These are phyloP conservation scores for Labroides dimidiatus DNA, from an alignment of 2,797 vertebrate species.

Conservation along the genomic window DNA sequence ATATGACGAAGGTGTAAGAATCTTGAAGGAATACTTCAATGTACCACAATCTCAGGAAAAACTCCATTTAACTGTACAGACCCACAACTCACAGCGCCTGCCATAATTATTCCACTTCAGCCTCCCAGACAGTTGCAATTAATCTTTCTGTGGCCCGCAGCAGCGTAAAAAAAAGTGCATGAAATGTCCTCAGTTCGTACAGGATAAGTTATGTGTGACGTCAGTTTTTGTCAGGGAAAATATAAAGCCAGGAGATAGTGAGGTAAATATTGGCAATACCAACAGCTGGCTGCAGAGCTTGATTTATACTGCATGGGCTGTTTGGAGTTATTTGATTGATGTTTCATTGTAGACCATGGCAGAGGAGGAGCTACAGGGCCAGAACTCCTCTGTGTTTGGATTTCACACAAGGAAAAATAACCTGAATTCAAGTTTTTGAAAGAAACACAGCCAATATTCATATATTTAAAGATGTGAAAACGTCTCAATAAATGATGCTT, in stretches of 20 bases:
- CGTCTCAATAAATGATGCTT: not conserved
- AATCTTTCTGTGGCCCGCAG: slow-evolving; percentile 43
- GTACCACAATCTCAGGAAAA: slow-evolving; percentile 3
- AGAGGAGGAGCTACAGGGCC: not conserved
- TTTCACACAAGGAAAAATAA: not conserved
- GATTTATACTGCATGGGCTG: slow-evolving; percentile 47
- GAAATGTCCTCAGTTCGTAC: slow-evolving; percentile 24
- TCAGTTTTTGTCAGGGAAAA: slow-evolving; percentile 43
- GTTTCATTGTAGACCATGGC: slow-evolving; percentile 36
- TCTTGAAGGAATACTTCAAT: slow-evolving; percentile 4
- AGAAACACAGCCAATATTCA: not conserved
- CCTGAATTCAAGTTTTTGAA: not conserved
- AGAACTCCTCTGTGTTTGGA: not conserved
- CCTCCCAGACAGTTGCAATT: slow-evolving; percentile 31
- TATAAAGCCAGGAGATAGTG: slow-evolving; percentile 49
- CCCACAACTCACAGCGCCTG: slow-evolving; percentile 23
- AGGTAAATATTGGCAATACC: slow-evolving; percentile 56
- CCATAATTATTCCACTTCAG: slow-evolving; percentile 36
- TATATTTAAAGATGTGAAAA: not conserved
- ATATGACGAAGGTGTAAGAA: not conserved
- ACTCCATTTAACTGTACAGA: slow-evolving; percentile 3
- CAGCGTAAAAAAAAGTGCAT: slow-evolving; percentile 25
- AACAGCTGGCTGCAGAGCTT: slow-evolving; percentile 1
- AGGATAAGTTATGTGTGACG: slow-evolving; percentile 33
- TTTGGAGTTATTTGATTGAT: slow-evolving; percentile 47